Evolutionary conservation across 2,797 vertebrate species (phyloP), one percentile per base, ranked within the genome.

Genomic region (Myotis myotis): DNA sequence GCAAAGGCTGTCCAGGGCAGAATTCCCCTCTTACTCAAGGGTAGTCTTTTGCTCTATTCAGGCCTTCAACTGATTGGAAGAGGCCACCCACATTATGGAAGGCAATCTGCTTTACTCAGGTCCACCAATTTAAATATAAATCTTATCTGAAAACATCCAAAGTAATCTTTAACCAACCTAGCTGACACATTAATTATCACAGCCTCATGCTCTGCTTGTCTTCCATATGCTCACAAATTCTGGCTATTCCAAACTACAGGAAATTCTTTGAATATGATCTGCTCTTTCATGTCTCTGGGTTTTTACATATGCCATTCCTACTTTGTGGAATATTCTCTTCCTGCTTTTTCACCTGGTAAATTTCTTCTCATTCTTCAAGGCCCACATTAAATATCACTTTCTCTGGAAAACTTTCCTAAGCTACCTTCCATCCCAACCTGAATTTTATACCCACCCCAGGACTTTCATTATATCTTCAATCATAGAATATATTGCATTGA

Each of bases 331-430:
- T 71, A 71, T 8, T 78, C 38, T 68, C 60, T 84, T 85, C 49
- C 22, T 85, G 36, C 7, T 72, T 95, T 93, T 68, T 78, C 10
- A 86, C 25, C 25, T 82, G 16, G 15, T 87, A 71, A 89, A 72
- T 86, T 95, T 33, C 75, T 95, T 38, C 22, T 91, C 19, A 88
- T 76, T 89, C 76, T 78, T 81, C 28, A 87, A 86, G 30, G 47
- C 23, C 78, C 64, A 79, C 10, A 66, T 85, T 51, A 91, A 80
- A 80, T 62, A 80, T 22, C 30, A 60, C 30, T 47, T 88, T 78
- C 36, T 81, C 78, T 57, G 13, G 38, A 80, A 89, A 80, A 75
- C 17, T 51, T 87, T 17, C 12, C 36, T 64, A 80, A 6, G 19
- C 36, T 89, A 84, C 30, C 10, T 66, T 30, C 13, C 20, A 72